Conservation (phyloP, 1,140 invertebrate genomes). For the Lethrus apterus region DNA sequence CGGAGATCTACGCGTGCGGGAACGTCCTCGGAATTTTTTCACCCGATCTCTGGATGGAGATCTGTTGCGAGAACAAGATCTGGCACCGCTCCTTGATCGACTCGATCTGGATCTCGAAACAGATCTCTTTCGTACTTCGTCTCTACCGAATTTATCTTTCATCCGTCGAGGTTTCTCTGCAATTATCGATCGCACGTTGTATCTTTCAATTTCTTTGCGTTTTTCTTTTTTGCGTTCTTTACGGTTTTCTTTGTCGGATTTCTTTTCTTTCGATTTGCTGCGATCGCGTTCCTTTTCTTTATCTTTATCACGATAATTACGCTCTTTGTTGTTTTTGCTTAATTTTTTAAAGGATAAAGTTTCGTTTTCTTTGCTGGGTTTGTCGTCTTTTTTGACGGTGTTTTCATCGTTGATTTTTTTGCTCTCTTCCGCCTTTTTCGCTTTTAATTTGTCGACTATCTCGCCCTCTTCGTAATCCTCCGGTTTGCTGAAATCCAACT, state of each 20-base stretch:
- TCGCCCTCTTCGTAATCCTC: conserved; percentile 46
- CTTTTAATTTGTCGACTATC: conserved; percentile 52
- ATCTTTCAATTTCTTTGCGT: conserved; percentile 70
- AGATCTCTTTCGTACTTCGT: conserved; percentile 40
- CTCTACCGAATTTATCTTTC: conserved; percentile 75
- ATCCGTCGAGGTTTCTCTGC: conserved; percentile 58
- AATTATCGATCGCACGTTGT: conserved; percentile 72
- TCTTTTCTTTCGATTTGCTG: conserved; percentile 32
- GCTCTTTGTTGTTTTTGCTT: conserved; percentile 68
- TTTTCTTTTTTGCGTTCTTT: conserved; percentile 57
- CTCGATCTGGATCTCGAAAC: conserved; percentile 32
- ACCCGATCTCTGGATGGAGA: not conserved
- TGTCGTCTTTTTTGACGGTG: conserved; percentile 41
- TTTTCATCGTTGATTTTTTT: conserved; percentile 19
- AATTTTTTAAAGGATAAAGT: conserved; percentile 67
- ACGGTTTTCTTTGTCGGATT: conserved; percentile 35
- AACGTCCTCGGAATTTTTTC: conserved; percentile 6
- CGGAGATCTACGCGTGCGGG: conserved; percentile 2
- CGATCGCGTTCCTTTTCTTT: conserved; percentile 31
- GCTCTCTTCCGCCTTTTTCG: conserved; percentile 41
- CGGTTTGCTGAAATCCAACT: conserved; percentile 36
- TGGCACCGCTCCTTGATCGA: conserved; percentile 28
- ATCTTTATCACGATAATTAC: conserved; percentile 58
- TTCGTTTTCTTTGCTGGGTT: conserved; percentile 24
- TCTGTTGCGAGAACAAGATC: conserved; percentile 13